Percentiles rank a stretch among this genome's conserved stretches.
Evolutionary conservation across 2,797 vertebrate genomes (phyloP).

Genomic region (Gallinago stenura): DNA sequence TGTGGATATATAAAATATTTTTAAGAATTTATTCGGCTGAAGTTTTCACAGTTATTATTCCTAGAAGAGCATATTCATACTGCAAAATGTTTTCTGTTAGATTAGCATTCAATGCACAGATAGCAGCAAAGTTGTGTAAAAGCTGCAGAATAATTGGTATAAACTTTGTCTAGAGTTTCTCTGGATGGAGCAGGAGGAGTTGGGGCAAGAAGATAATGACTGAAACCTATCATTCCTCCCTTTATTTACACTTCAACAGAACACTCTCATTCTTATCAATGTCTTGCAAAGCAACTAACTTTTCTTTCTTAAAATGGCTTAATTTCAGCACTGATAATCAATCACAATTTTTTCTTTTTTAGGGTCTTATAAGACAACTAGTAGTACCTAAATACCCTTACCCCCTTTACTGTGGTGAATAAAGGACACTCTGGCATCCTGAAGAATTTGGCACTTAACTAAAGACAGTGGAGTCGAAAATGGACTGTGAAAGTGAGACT

Average conservation of each 20-base stretch:
- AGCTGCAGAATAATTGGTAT: neutral
- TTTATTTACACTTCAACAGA: neutral
- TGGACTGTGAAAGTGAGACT: neutral
- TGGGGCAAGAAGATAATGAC: neutral
- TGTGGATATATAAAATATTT: neutral
- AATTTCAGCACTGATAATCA: neutral
- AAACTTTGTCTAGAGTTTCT: neutral
- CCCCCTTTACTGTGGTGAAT: neutral
- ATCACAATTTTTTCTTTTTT: neutral
- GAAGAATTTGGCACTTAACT: neutral
- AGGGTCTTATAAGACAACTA: neutral
- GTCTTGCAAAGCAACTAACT: neutral
- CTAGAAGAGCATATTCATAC: neutral
- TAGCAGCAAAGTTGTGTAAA: neutral
- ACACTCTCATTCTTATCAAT: neutral
- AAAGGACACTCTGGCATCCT: neutral
- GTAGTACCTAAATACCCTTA: neutral
- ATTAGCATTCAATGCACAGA: neutral
- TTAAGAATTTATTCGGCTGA: neutral
- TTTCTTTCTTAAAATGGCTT: neutral
- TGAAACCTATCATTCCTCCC: neutral
- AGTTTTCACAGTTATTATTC: neutral
- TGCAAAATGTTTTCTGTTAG: neutral
- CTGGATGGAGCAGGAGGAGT: neutral
- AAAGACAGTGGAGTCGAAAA: neutral